phyloP scores from a whole-genome alignment of 2,113 vertebrate species.

The Serinus canaria region DNA sequence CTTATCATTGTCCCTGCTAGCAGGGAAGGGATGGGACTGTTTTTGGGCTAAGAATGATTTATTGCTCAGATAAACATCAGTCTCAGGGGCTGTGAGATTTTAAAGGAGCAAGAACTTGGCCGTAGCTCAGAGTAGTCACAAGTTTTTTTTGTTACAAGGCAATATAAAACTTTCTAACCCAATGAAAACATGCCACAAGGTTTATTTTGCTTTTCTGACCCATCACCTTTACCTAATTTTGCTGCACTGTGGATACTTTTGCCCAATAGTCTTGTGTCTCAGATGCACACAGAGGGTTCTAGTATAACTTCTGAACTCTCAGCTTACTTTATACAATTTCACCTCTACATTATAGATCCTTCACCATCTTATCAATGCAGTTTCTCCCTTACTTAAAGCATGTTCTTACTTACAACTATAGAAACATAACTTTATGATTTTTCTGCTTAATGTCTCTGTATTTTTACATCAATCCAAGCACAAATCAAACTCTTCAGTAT shows the following conservation, averaged over 20 bases:
- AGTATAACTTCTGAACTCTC: neutral
- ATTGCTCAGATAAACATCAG: neutral
- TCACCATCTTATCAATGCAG: neutral
- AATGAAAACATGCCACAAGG: neutral
- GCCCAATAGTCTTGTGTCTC: neutral
- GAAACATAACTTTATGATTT: neutral
- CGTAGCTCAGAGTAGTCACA: neutral
- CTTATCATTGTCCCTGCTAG: neutral
- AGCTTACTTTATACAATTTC: neutral
- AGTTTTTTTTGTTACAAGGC: neutral
- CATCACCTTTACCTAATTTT: neutral
- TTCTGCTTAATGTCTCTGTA: neutral
- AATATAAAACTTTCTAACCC: neutral
- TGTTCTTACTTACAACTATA: neutral
- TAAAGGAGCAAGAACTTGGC: neutral
- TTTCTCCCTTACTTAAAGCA: neutral
- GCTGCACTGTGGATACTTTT: neutral
- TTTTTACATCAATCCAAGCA: neutral
- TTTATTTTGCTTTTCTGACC: neutral
- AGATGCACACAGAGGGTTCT: neutral
- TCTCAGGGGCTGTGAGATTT: neutral
- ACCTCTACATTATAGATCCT: neutral
- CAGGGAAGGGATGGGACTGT: neutral
- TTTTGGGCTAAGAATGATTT: neutral
- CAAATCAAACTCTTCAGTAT: neutral